Base-by-base conservation (phyloP, 2,113 vertebrate species). In the Gadus macrocephalus region DNA sequence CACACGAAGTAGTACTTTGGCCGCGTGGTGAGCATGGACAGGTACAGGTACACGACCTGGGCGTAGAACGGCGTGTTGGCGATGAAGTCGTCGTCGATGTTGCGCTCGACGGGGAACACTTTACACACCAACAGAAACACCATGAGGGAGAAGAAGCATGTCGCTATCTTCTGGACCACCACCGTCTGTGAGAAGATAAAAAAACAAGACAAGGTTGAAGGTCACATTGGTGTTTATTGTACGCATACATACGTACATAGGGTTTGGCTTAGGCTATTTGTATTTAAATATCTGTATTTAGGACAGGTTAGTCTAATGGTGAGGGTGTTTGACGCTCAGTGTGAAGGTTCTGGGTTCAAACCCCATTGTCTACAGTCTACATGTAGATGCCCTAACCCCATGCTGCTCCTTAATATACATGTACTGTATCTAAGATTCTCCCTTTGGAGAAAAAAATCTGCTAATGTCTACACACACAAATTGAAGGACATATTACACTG, bases 1-100 rank as follows among this genome's bases (percentile, higher is more conserved):
- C 96, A 98, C 14, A 95, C 95, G 73, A 97, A 97, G 83, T 98
- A 98, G 90, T 98, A 98, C 77, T 98, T 98, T 76, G 96, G 96
- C 82, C 96, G 92, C 85, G 95, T 96, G 78, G 96, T 95, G 88
- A 97, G 83, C 66, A 98, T 93, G 73, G 96, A 97, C 69, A 96
- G 28, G 0, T 96, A 96, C 0, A 98, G 89, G 81, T 97, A 98
- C 83, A 94, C 81, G 66, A 93, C 81, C 78, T 90, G 94, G 49
- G 90, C 81, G 15, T 93, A 94, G 86, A 94, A 92, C 0, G 95
- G 93, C 0, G 92, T 94, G 63, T 87, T 93, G 75, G 93, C 90
- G 62, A 90, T 92, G 77, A 98, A 98, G 74, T 91, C 89, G 61
- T 93, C 92, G 1, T 97, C 93, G 0, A 96, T 90, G 87, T 97